Percentiles rank a stretch among this genome's conserved stretches.
phyloP scores from a whole-genome alignment of 2,888 invertebrate species.

The Dascillus cervinus region DNA sequence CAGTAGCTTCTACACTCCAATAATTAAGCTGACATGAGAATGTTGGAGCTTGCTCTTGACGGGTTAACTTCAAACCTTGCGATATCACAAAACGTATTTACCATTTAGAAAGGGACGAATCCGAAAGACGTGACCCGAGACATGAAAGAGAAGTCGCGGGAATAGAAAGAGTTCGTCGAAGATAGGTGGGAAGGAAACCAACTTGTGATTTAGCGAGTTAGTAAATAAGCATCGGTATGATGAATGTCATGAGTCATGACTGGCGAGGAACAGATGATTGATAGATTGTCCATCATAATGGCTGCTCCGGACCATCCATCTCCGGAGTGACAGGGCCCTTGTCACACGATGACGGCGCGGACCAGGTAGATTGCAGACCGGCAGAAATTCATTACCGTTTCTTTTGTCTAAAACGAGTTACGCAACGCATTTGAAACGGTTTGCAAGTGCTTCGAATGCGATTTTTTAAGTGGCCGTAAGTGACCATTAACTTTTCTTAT shows the following conservation, averaged over 20 bases:
- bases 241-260: constrained; percentile 36
- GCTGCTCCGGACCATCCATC: constrained; percentile 41
- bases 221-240: constrained; percentile 21
- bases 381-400: too few species aligned
- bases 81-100: too few species aligned
- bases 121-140: too few species aligned
- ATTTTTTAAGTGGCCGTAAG: too few species aligned
- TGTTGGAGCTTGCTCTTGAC: constrained; percentile 17
- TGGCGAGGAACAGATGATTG: constrained; percentile 39
- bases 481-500: too few species aligned
- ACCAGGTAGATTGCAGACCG: constrained; percentile 26
- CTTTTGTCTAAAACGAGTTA: too few species aligned
- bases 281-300: constrained; percentile 45
- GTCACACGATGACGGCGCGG: constrained; percentile 21
- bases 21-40: constrained; percentile 33
- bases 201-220: constrained; percentile 9
- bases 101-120: too few species aligned
- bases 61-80: too few species aligned
- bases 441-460: too few species aligned
- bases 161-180: not conserved
- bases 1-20: constrained; percentile 30
- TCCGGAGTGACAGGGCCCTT: constrained; percentile 31
- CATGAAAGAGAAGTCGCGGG: too few species aligned
- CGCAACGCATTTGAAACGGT: too few species aligned
- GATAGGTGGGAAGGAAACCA: not conserved